These are phyloP conservation scores for Bellardia pandia DNA, from an alignment of 2,888 invertebrate species.

Conservation along the genomic window DNA sequence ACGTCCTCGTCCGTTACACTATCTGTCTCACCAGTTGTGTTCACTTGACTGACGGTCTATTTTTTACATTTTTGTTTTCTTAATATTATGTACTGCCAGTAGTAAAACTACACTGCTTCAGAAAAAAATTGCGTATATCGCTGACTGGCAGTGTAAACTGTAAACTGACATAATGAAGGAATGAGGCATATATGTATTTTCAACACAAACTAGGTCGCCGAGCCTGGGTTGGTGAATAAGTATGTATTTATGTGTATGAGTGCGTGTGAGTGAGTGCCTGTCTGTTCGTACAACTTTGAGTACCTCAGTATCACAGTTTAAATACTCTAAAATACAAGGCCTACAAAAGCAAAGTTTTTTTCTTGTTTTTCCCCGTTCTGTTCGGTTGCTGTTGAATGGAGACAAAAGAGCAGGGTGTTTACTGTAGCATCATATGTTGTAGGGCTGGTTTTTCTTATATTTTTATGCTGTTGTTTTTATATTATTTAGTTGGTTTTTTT, in stretches of 20 bases:
- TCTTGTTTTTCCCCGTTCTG: slow-evolving; percentile 22
- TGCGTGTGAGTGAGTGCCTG: slow-evolving; percentile 18
- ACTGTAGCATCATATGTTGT: slow-evolving; percentile 58
- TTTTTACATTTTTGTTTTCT: slow-evolving; percentile 17
- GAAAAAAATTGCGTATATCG: slow-evolving; percentile 24
- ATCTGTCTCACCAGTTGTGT: slow-evolving; percentile 5
- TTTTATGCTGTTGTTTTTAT: slow-evolving; percentile 16
- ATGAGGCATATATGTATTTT: slow-evolving; percentile 51
- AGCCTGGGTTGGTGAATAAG: slow-evolving; percentile 62
- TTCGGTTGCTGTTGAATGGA: slow-evolving; percentile 27
- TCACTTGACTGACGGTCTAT: slow-evolving; percentile 20
- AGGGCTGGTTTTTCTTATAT: slow-evolving; percentile 41
- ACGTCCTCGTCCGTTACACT: slow-evolving; percentile 20
- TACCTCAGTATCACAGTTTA: slow-evolving; percentile 59
- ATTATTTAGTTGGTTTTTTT: slow-evolving; percentile 29
- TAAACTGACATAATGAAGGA: background rate
- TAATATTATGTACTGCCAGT: slow-evolving; percentile 36
- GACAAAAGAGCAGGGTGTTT: slow-evolving; percentile 46
- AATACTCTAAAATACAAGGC: slow-evolving; percentile 59
- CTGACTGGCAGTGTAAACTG: slow-evolving; percentile 16
- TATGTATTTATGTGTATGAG: background rate
- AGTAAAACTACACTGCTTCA: slow-evolving; percentile 19
- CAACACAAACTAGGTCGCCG: slow-evolving; percentile 71
- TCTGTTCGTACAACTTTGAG: slow-evolving; percentile 43
- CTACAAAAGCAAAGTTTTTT: slow-evolving; percentile 47